These are phyloP conservation scores for Muraenolepis orangiensis DNA, from an alignment of 2,797 vertebrate species.

Conservation along the genomic window DNA sequence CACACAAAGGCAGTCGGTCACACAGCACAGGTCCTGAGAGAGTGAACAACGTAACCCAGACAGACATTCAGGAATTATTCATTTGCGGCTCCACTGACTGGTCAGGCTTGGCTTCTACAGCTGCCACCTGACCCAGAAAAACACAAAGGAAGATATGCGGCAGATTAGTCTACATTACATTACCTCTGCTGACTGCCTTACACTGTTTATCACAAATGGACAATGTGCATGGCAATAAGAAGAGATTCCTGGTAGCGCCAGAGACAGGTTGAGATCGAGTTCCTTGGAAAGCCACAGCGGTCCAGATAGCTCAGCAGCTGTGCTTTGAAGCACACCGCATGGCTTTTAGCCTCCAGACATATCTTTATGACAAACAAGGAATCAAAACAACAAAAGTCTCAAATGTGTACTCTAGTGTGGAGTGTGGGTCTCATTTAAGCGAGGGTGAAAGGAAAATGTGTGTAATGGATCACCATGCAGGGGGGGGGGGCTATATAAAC, in stretches of 20 bases:
- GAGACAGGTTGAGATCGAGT: not conserved
- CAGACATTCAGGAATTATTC: conserved; percentile 62
- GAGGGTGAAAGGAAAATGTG: conserved; percentile 29
- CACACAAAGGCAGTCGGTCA: conserved; percentile 47
- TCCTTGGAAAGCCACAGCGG: not conserved
- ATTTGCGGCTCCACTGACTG: conserved; percentile 51
- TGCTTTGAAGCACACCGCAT: not conserved
- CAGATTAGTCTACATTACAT: not conserved
- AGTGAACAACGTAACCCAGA: conserved; percentile 52
- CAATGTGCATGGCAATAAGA: not conserved
- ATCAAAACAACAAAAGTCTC: not conserved
- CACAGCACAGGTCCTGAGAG: conserved; percentile 27
- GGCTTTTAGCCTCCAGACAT: not conserved
- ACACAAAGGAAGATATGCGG: not conserved
- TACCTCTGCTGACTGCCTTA: conserved; percentile 28
- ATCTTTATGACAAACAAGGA: conserved; percentile 14
- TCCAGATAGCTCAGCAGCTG: not conserved
- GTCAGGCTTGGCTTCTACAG: not conserved
- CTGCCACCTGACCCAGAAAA: conserved; percentile 2
- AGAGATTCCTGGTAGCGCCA: not conserved
- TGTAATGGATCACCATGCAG: conserved; percentile 15
- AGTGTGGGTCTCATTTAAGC: conserved; percentile 7
- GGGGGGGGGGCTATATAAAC: conserved; percentile 34
- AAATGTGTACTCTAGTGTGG: not conserved
- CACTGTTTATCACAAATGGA: conserved; percentile 30